Evolutionary conservation across 1,140 invertebrate species (phyloP).

Genomic region (Drosophila bocqueti): DNA sequence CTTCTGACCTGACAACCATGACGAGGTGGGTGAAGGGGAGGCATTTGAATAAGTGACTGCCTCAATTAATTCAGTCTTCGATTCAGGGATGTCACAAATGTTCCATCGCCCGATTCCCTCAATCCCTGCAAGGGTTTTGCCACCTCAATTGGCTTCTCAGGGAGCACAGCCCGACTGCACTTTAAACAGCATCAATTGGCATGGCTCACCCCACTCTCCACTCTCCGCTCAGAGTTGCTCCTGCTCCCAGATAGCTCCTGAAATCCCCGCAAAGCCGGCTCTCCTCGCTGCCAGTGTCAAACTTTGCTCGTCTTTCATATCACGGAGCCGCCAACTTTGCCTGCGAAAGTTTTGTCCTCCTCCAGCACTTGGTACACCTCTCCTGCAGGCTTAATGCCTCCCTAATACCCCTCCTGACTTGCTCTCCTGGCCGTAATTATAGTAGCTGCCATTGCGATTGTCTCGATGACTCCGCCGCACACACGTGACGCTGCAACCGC

Average conservation of each 20-base stretch:
- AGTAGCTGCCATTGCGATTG: constrained; percentile 77
- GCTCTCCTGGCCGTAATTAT: constrained; percentile 61
- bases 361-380: neutral
- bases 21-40: neutral
- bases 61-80: constrained; percentile 66
- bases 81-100: constrained; percentile 40
- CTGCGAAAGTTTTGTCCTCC: constrained; percentile 53
- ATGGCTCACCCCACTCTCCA: neutral
- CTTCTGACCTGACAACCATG: constrained; percentile 28
- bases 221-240: constrained; percentile 1
- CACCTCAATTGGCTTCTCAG: constrained; percentile 47
- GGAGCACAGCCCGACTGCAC: constrained; percentile 25
- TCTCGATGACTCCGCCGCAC: constrained; percentile 67
- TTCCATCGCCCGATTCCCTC: constrained; percentile 1
- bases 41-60: constrained; percentile 41
- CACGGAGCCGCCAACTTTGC: constrained; percentile 68
- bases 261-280: constrained; percentile 11
- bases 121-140: constrained; percentile 8
- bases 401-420: neutral
- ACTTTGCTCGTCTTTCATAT: constrained; percentile 79
- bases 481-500: constrained; percentile 71
- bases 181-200: constrained; percentile 41
- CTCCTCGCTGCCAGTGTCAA: constrained; percentile 38
- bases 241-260: constrained; percentile 31
- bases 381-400: constrained; percentile 1